Base-by-base conservation (phyloP, 2,113 vertebrate species). In the Centropristis striata region DNA sequence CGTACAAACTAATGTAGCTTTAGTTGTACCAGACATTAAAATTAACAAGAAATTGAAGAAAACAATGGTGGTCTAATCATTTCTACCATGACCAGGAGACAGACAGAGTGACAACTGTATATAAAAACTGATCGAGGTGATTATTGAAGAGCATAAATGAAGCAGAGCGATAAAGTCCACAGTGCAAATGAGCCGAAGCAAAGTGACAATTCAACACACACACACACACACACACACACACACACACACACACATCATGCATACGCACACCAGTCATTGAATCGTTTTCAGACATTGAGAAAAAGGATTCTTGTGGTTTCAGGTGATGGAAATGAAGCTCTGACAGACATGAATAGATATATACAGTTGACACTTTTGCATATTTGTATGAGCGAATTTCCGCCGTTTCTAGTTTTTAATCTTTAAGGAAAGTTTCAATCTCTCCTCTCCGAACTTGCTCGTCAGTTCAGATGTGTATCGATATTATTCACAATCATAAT, bases 331-430 rank as follows among this genome's bases (percentile, higher is more conserved):
- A 83, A 42, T 66, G 42, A 84, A 55, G 50, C 74, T 61, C 47
- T 79, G 53, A 71, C 57, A 66, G 32, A 86, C 71, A 87, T 60
- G 28, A 54, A 47, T 27, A 67, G 60, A 64, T 81, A 66, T 87
- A 75, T 81, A 92, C 63, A 86, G 67, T 60, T 76, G 53, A 80
- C 74, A 92, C 47, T 83, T n/a, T 92, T 92, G 89, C 86, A 90
- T 92, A 92, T 88, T 90, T 85, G 63, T 86, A 79, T 81, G 75
- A 85, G 58, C 49, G 14, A 81, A 55, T 64, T 81, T 65, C 44
- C 66, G 72, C 49, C 1, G n/a, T 59, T 61, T 68, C 20, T n/a
- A n/a, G n/a, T 50, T 78, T 57, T 64, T 15, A 67, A 73, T 75
- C 44, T 51, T 53, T 54, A 39, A 54, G 16, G 12, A 71, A 74